A percentile compares a stretch with the other conserved stretches of the same genome.
Evolutionary conservation across 2,797 vertebrate species (phyloP).

Genomic region (Synanceia verrucosa): DNA sequence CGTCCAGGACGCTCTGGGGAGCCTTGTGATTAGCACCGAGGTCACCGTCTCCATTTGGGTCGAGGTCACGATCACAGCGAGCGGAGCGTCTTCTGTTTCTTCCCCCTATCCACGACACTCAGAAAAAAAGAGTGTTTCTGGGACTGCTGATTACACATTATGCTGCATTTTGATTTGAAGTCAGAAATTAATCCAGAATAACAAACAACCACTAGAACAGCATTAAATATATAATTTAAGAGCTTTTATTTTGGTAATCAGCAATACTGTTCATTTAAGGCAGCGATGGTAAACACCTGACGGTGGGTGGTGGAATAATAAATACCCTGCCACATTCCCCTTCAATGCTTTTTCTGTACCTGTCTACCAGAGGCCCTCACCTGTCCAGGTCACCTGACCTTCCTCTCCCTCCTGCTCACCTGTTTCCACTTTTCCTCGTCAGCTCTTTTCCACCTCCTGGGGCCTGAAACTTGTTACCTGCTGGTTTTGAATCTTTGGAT

Average conservation of each 20-base stretch:
- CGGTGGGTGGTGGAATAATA: too few relatives aligned
- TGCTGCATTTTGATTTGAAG: neutral
- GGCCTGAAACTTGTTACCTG: neutral
- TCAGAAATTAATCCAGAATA: too few relatives aligned
- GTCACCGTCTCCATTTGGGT: slow-evolving; percentile 68
- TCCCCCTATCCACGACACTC: neutral
- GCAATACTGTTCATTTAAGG: too few relatives aligned
- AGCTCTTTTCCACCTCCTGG: neutral
- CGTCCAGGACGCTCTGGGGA: slow-evolving; percentile 38
- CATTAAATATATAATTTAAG: too few relatives aligned
- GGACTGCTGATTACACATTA: neutral
- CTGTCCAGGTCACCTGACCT: neutral
- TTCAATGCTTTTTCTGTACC: neutral
- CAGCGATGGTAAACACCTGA: too few relatives aligned
- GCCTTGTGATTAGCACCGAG: slow-evolving; percentile 65
- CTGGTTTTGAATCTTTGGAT: neutral
- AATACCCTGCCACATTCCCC: neutral
- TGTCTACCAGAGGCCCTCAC: neutral
- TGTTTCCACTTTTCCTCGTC: neutral
- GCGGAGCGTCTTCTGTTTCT: neutral
- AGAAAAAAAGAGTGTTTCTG: neutral
- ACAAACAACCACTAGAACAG: too few relatives aligned
- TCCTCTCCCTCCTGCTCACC: neutral
- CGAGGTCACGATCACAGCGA: slow-evolving; percentile 58
- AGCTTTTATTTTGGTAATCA: too few relatives aligned